A percentile compares a stretch with the other conserved stretches of the same genome.
phyloP scores from a whole-genome alignment of 2,888 invertebrate genomes.

The Melanostoma scalare region DNA sequence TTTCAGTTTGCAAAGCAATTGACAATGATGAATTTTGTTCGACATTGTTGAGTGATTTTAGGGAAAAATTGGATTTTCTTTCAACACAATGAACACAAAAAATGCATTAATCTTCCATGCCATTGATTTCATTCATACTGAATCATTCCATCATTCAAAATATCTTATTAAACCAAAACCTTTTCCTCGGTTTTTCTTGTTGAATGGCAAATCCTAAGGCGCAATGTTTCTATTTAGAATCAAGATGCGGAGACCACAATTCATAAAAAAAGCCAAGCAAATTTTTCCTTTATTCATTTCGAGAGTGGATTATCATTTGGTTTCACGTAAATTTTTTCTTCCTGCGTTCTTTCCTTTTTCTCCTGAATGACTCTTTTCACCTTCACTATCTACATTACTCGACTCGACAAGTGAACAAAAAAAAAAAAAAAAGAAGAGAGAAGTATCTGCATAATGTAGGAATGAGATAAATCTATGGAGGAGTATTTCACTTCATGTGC shows the following conservation, averaged over 20 bases:
- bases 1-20: slow-evolving; percentile 24
- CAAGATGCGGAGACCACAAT: slow-evolving; percentile 28
- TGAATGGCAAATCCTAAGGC: slow-evolving; percentile 2
- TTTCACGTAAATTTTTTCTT: slow-evolving; percentile 1
- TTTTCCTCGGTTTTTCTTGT: slow-evolving; percentile 3
- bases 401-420: slow-evolving; percentile 33
- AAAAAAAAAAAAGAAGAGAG: slow-evolving; percentile 13
- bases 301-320: slow-evolving; percentile 61
- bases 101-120: slow-evolving; percentile 60
- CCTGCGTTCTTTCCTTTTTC: background rate
- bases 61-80: slow-evolving; percentile 23
- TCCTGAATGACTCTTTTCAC: slow-evolving; percentile 14
- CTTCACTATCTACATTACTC: slow-evolving; percentile 4
- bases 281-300: slow-evolving; percentile 41
- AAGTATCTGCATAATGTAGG: slow-evolving; percentile 61
- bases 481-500: slow-evolving; percentile 68
- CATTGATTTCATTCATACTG: slow-evolving; percentile 36
- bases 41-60: slow-evolving; percentile 30
- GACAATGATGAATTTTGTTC: slow-evolving; percentile 60
- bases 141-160: background rate
- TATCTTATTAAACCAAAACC: background rate
- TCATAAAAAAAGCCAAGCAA: slow-evolving; percentile 41
- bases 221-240: slow-evolving; percentile 35
- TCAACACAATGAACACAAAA: slow-evolving; percentile 34
- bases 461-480: slow-evolving; percentile 65